Percentiles rank a stretch among this genome's conserved stretches.
phyloP scores from a whole-genome alignment of 2,113 vertebrate species.

The Daphoenositta chrysoptera region DNA sequence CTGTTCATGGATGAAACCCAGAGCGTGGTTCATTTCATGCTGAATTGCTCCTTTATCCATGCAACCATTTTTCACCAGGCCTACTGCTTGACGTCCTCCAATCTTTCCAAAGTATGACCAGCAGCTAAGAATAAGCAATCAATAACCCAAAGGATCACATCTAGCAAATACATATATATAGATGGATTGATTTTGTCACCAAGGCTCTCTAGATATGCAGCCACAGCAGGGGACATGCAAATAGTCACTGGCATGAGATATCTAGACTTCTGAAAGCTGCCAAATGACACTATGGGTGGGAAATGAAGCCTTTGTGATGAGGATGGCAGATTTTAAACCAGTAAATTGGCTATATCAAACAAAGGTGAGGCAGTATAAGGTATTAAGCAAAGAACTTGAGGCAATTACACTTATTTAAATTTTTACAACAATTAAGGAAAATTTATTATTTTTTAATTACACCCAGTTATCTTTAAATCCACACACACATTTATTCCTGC shows the following conservation, averaged over 20 bases:
- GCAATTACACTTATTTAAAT: not conserved
- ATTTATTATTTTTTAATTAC: not conserved
- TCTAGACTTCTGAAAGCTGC: not conserved
- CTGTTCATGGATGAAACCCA: slow-evolving; percentile 78
- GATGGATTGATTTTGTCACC: not conserved
- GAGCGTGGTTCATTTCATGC: slow-evolving; percentile 73
- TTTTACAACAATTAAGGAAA: not conserved
- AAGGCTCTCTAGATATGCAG: not conserved
- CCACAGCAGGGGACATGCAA: not conserved
- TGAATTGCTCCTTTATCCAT: slow-evolving; percentile 68
- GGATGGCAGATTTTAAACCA: not conserved
- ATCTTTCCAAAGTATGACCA: slow-evolving; percentile 70
- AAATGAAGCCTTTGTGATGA: not conserved
- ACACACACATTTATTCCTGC: not conserved
- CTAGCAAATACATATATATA: not conserved
- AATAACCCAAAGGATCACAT: not conserved
- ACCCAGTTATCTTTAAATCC: not conserved
- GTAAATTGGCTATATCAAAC: not conserved
- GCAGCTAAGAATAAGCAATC: slow-evolving; percentile 61
- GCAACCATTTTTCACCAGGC: slow-evolving; percentile 60
- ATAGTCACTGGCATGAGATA: not conserved
- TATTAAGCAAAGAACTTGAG: not conserved
- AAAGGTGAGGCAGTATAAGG: not conserved
- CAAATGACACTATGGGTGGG: not conserved
- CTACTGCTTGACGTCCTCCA: slow-evolving; percentile 52